phyloP scores from a whole-genome alignment of 2,888 invertebrate species.

The Macrosiphum euphorbiae region DNA sequence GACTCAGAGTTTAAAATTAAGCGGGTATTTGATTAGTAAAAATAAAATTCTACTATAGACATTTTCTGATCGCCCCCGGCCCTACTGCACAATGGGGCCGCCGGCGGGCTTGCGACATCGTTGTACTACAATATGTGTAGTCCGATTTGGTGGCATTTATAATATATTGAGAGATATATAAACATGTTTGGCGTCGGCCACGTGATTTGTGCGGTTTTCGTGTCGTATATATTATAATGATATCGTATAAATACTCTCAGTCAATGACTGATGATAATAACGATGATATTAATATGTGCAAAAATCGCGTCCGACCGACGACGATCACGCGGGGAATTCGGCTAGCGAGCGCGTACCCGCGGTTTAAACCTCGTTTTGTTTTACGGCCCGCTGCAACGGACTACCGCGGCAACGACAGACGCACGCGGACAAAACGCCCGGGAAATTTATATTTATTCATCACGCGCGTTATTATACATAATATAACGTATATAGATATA shows the following conservation, averaged over 20 bases:
- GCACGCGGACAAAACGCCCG: not conserved
- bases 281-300: not conserved
- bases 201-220: slow-evolving; percentile 25
- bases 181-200: not conserved
- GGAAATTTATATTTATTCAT: slow-evolving; percentile 48
- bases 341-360: not conserved
- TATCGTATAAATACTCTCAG: not conserved
- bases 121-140: not conserved
- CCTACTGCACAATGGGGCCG: not conserved
- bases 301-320: not conserved
- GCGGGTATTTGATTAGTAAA: not conserved
- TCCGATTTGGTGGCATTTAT: not conserved
- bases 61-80: not conserved
- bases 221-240: not conserved
- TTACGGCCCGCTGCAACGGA: slow-evolving; percentile 7
- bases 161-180: not conserved
- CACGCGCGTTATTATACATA: not conserved
- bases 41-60: not conserved
- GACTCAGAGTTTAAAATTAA: not conserved
- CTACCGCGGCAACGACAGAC: not conserved
- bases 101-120: not conserved
- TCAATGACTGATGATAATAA: too few species aligned
- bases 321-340: slow-evolving; percentile 20
- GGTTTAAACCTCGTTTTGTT: slow-evolving; percentile 37
- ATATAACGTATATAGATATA: not conserved